A percentile compares a stretch with the other conserved stretches of the same genome.
These are phyloP conservation scores for Idris sp. DNA, from an alignment of 1,140 invertebrate genomes.

Conservation along the genomic window DNA sequence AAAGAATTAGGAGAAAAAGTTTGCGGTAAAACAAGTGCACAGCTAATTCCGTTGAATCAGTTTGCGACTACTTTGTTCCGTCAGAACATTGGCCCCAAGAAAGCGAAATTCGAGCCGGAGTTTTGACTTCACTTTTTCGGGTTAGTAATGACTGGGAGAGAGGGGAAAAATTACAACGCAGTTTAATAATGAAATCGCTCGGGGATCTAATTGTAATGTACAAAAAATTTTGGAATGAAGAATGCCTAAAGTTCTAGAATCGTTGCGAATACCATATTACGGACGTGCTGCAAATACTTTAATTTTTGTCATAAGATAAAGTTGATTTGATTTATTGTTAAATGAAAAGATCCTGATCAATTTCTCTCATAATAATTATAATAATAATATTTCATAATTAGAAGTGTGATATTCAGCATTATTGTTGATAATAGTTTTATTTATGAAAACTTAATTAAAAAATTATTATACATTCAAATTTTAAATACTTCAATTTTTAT, in stretches of 20 bases:
- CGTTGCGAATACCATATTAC: no score
- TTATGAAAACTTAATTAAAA: no score
- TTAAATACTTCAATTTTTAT: no score
- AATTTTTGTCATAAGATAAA: no score
- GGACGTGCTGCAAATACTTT: no score
- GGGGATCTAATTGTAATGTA: conserved; percentile 10
- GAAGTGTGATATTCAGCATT: no score
- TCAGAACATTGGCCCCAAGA: conserved; percentile 27
- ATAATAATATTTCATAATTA: no score
- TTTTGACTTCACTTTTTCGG: conserved; percentile 17
- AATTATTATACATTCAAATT: no score
- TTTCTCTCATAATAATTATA: no score
- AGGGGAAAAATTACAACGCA: conserved; percentile 3
- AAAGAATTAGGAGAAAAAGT: conserved; percentile 47
- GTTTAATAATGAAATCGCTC: conserved; percentile 25
- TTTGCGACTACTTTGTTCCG: conserved; percentile 46
- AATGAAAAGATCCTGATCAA: no score
- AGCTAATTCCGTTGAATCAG: conserved; percentile 12
- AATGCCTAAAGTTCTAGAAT: background rate
- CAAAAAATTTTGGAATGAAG: background rate
- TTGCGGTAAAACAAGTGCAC: conserved; percentile 29
- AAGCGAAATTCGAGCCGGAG: conserved; percentile 18
- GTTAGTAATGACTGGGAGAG: background rate
- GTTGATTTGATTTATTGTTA: no score
- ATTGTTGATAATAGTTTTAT: no score